Percentiles rank a stretch among this genome's conserved stretches.
These are phyloP conservation scores for Cephalopachus bancanus DNA, from an alignment of 2,797 vertebrate species.

Conservation along the genomic window DNA sequence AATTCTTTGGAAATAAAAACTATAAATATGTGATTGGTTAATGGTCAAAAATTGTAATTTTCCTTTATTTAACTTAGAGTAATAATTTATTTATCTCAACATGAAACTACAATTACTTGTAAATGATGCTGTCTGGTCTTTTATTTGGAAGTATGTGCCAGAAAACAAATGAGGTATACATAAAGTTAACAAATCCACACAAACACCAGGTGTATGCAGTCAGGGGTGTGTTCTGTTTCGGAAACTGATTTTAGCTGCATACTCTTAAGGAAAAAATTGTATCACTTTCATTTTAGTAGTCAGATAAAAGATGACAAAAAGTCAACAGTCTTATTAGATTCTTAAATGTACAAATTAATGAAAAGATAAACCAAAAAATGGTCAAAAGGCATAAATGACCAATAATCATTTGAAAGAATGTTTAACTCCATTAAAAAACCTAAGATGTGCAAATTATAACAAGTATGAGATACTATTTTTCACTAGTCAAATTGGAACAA, in stretches of 20 bases:
- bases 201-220: not conserved
- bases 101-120: constrained; percentile 83
- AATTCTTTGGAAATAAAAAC: constrained; percentile 51
- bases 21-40: constrained; percentile 60
- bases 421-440: constrained; percentile 44
- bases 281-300: constrained; percentile 53
- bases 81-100: constrained; percentile 74
- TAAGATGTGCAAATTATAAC: constrained; percentile 1
- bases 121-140: constrained; percentile 82
- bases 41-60: constrained; percentile 57
- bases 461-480: not conserved
- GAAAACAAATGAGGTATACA: constrained; percentile 80
- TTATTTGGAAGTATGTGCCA: constrained; percentile 76
- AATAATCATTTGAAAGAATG: not conserved
- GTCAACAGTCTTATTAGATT: not conserved
- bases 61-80: constrained; percentile 51
- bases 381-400: not conserved
- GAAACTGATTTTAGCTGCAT: not conserved
- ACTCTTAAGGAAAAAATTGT: constrained; percentile 7
- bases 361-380: constrained; percentile 40
- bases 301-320: constrained; percentile 33
- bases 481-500: constrained; percentile 27
- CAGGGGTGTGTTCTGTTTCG: not conserved
- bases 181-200: constrained; percentile 72
- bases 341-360: constrained; percentile 35